Conservation (phyloP, 2,113 vertebrate species). For the Engraulis encrasicolus region DNA sequence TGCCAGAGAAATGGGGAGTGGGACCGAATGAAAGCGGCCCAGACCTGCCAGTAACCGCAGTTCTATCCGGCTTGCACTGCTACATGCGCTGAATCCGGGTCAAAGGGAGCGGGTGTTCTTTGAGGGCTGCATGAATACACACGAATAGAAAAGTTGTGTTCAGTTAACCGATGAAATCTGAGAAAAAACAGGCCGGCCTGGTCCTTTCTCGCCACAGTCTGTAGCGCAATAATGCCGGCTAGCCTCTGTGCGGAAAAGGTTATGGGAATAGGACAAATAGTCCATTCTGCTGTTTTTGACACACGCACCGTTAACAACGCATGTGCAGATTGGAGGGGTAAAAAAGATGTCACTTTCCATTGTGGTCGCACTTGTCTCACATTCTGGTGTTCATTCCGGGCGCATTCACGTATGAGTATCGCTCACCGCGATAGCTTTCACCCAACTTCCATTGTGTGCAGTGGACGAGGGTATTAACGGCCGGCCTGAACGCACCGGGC, state of each 20-base stretch:
- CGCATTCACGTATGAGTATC: slow-evolving; percentile 65
- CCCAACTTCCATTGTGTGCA: slow-evolving; percentile 75
- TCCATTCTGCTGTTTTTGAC: slow-evolving; percentile 61
- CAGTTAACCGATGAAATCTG: slow-evolving; percentile 93
- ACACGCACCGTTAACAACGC: slow-evolving; percentile 49
- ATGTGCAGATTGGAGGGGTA: slow-evolving; percentile 38
- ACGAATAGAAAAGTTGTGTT: slow-evolving; percentile 94
- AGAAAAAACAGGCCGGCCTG: slow-evolving; percentile 77
- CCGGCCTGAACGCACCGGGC: slow-evolving; percentile 7
- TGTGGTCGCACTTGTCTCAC: slow-evolving; percentile 70
- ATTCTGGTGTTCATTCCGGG: slow-evolving; percentile 67
- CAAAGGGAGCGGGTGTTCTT: slow-evolving; percentile 78
- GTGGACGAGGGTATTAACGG: slow-evolving; percentile 58
- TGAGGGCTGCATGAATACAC: slow-evolving; percentile 94
- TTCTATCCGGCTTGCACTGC: slow-evolving; percentile 44
- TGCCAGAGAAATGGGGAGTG: not conserved
- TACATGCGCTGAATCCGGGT: slow-evolving; percentile 71
- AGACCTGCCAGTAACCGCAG: slow-evolving; percentile 54
- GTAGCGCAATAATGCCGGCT: slow-evolving; percentile 60
- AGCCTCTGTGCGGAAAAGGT: slow-evolving; percentile 55
- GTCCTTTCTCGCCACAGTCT: slow-evolving; percentile 68
- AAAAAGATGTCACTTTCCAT: slow-evolving; percentile 47
- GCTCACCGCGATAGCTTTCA: slow-evolving; percentile 72
- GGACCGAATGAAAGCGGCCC: slow-evolving; percentile 44
- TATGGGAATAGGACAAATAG: slow-evolving; percentile 65